A percentile compares a stretch with the other conserved stretches of the same genome.
phyloP scores from a whole-genome alignment of 92 coral and sea anemone species.

The Epizoanthus rinbou region DNA sequence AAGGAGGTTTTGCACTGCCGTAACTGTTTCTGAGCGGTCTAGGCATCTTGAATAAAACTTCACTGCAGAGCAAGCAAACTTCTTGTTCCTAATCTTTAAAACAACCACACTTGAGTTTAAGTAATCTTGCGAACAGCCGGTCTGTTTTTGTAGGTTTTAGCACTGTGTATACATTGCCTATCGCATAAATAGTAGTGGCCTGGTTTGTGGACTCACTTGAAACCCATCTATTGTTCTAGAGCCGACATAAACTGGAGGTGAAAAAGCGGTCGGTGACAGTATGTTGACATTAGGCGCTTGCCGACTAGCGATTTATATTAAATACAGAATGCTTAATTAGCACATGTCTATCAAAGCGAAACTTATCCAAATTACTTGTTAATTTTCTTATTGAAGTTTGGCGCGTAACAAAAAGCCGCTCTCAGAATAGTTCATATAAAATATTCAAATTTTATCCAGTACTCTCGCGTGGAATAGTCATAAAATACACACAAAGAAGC shows the following conservation, averaged over 20 bases:
- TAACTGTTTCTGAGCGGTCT: constrained; percentile 97
- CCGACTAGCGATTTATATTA: constrained; percentile 95
- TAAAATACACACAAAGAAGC: constrained; percentile 74
- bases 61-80: constrained; percentile 19
- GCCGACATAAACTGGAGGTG: constrained; percentile 73
- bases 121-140: constrained; percentile 70
- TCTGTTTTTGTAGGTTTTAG: constrained; percentile 73
- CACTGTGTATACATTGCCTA: constrained; percentile 86
- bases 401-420: constrained; percentile 99
- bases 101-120: constrained; percentile 48
- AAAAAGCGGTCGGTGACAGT: constrained; percentile 71
- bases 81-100: constrained; percentile 45
- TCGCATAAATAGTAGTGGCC: constrained; percentile 79
- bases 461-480: constrained; percentile 56
- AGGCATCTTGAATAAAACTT: constrained; percentile 74
- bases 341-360: constrained; percentile 99
- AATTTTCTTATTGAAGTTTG: constrained; percentile 99
- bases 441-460: constrained; percentile 87
- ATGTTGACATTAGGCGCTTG: constrained; percentile 95
- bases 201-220: constrained; percentile 92
- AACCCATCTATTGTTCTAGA: constrained; percentile 78
- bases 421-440: constrained; percentile 88
- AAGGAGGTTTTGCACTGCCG: constrained; percentile 99
- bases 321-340: constrained; percentile 99
- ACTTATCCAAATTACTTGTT: constrained; percentile 99